Base-by-base conservation (phyloP, 2,113 vertebrate species). In the Caretta caretta region DNA sequence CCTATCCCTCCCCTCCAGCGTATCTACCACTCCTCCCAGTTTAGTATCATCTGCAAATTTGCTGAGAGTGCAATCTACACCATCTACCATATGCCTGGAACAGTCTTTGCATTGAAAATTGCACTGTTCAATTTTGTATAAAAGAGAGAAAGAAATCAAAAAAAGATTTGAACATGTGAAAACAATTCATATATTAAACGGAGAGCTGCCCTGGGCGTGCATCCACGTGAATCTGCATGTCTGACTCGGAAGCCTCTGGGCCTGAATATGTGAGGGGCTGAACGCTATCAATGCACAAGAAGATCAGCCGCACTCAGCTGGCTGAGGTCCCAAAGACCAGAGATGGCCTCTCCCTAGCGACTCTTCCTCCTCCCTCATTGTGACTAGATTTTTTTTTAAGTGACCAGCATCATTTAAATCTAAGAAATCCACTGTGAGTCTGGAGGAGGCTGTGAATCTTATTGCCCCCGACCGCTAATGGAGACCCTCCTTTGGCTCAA, bases 81-180 rank as follows among this genome's bases (percentile, higher is more conserved):
- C 38, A 38, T 38, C 38, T 38, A 38, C 38, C 38, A 38, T 38
- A 72, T 83, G 94, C 88, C 80, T 92, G 88, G 91, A 94, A 56
- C 88, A 51, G 80, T 3, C 20, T 80, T 78, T 19, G 1, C 0
- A 0, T 27, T 83, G 3, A 54, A 29, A 56, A 1, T 42, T 27
- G 1, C 80, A 0, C 49, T 56, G 16, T 69, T 1, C 1, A 50
- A 69, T 22, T 6, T 78, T 94, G 91, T 90, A 31, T 48, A n/a
- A 16, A 2, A 46, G 11, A 5, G 56, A 14, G 3, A 72, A 57
- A 29, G 56, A 90, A 48, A 1, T 0, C 90, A n/a, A 90, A 29
- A 0, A 1, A 83, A 1, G 0, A 0, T 1, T 17, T 35, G 31
- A 75, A 62, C 2, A 1, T 22, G 62, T 82, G 80, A 17, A 13